phyloP scores from a whole-genome alignment of 1,140 invertebrate species.

The Calosoma granatense region DNA sequence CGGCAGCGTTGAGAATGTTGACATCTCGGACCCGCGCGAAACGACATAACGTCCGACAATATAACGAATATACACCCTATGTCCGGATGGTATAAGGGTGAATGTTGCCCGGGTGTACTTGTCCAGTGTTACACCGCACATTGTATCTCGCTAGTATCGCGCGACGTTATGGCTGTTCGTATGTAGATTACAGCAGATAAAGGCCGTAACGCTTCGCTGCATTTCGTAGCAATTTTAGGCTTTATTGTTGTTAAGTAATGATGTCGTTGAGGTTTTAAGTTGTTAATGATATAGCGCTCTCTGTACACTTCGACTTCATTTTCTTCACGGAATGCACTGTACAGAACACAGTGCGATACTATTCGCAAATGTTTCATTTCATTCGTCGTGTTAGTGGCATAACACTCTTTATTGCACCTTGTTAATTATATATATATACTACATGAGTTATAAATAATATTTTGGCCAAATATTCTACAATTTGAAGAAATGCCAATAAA shows the following conservation, averaged over 20 bases:
- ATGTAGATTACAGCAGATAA: slow-evolving; percentile 30
- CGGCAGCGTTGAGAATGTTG: not conserved
- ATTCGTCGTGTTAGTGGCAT: not conserved
- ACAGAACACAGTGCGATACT: too few species aligned
- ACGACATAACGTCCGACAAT: not conserved
- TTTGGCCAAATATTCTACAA: too few species aligned
- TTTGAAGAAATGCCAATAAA: too few species aligned
- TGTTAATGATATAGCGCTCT: slow-evolving; percentile 25
- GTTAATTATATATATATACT: not conserved
- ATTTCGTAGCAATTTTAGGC: slow-evolving; percentile 26
- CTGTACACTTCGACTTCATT: slow-evolving; percentile 10
- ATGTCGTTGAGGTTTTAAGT: slow-evolving; percentile 31
- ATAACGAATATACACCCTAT: not conserved
- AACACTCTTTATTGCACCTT: not conserved
- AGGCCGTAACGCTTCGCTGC: slow-evolving; percentile 28
- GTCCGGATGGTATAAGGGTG: not conserved
- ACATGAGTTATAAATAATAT: too few species aligned
- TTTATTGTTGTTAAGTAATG: slow-evolving; percentile 31
- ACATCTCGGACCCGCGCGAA: not conserved
- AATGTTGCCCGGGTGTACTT: too few species aligned
- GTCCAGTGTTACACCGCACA: not conserved
- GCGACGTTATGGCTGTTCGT: slow-evolving; percentile 12
- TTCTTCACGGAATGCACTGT: too few species aligned
- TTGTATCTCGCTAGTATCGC: not conserved
- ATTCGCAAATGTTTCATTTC: not conserved